Conservation (phyloP, 2,797 vertebrate species). For the Sciurus vulgaris region DNA sequence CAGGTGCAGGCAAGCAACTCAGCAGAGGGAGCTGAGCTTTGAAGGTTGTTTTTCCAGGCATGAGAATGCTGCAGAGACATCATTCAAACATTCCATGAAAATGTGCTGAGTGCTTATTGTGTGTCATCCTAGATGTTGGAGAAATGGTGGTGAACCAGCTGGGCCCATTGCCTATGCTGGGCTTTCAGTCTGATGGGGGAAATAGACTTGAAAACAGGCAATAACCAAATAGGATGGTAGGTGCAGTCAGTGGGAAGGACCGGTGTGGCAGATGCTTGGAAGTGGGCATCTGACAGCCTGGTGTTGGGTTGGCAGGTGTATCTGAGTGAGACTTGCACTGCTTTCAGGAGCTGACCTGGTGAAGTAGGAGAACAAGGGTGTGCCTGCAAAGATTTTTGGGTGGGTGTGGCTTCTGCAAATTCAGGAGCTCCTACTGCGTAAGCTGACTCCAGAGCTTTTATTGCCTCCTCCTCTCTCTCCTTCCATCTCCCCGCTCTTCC, state of each 20-base stretch:
- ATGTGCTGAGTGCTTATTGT: neutral
- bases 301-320: fast-evolving
- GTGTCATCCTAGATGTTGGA: neutral
- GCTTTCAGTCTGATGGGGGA: neutral
- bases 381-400: neutral
- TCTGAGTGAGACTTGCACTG: neutral
- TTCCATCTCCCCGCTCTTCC: neutral
- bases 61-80: neutral
- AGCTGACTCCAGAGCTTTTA: neutral
- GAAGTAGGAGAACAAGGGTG: neutral
- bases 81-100: neutral
- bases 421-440: neutral
- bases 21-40: neutral
- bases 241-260: neutral
- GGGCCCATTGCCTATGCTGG: fast-evolving
- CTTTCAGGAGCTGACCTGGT: neutral
- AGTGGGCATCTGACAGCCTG: neutral
- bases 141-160: neutral
- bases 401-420: neutral
- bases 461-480: neutral
- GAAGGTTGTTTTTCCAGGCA: neutral
- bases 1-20: neutral
- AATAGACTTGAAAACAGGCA: neutral
- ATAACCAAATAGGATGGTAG: neutral
- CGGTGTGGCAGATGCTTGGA: neutral